These are phyloP conservation scores for Dromococcyx pavoninus DNA, from an alignment of 2,797 vertebrate species.

Conservation along the genomic window DNA sequence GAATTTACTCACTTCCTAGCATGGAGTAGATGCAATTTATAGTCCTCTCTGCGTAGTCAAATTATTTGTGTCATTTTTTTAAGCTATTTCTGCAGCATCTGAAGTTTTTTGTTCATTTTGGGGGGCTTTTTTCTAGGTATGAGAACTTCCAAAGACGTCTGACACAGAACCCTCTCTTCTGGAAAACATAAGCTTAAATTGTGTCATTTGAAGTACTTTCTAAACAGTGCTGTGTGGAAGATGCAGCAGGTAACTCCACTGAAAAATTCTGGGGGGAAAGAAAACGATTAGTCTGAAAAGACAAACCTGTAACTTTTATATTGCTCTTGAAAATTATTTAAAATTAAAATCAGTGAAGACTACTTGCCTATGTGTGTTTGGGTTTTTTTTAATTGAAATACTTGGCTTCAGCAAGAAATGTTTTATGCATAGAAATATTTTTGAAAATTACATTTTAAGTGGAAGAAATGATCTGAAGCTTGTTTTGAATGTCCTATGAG, in stretches of 20 bases:
- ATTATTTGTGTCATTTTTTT: neutral
- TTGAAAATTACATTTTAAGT: neutral
- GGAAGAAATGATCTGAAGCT: neutral
- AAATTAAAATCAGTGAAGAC: slow-evolving; percentile 68
- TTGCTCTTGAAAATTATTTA: slow-evolving; percentile 65
- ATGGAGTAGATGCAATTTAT: neutral
- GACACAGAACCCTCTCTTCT: slow-evolving; percentile 94
- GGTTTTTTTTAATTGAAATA: neutral
- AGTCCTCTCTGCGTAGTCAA: neutral
- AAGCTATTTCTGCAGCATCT: neutral
- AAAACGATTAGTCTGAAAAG: slow-evolving; percentile 43
- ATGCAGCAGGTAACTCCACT: neutral
- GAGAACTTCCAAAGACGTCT: slow-evolving; percentile 94
- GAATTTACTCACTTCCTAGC: neutral
- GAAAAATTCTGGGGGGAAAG: neutral
- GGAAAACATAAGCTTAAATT: slow-evolving; percentile 84
- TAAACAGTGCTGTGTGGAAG: slow-evolving; percentile 28
- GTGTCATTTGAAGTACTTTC: slow-evolving; percentile 24
- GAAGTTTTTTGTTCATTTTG: neutral
- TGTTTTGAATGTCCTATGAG: too few relatives aligned
- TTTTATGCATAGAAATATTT: neutral
- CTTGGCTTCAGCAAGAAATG: neutral
- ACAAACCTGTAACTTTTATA: slow-evolving; percentile 64
- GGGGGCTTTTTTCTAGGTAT: slow-evolving; percentile 78
- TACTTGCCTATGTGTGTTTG: neutral